Evolutionary conservation across 2,113 vertebrate species (phyloP).

Genomic region (Phaethon lepturus): DNA sequence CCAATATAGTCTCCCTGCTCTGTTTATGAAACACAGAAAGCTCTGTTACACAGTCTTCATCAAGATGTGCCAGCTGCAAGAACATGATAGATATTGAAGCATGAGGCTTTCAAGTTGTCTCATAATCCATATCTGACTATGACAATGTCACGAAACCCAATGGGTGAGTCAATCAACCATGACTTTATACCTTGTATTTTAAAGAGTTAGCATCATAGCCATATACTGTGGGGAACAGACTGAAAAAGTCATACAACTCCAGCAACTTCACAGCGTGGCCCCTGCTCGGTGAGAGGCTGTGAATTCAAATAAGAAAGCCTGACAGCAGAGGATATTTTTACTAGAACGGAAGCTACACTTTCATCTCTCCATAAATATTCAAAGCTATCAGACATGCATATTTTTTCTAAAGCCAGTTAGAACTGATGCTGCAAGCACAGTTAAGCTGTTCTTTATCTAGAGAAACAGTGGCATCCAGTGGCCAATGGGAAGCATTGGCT

Average conservation of each 20-base stretch:
- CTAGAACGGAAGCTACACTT: neutral
- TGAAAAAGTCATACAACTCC: neutral
- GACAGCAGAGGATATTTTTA: neutral
- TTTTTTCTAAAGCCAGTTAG: neutral
- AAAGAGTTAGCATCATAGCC: neutral
- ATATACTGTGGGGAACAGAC: neutral
- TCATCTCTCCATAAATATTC: neutral
- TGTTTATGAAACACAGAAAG: slow-evolving; percentile 86
- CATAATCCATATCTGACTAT: neutral
- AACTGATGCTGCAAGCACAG: accelerated
- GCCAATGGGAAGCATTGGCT: neutral
- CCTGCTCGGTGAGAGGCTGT: neutral
- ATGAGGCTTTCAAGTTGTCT: neutral
- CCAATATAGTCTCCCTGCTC: slow-evolving; percentile 79
- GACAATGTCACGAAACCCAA: neutral
- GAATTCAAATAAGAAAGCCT: neutral
- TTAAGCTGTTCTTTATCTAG: neutral
- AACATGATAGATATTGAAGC: neutral
- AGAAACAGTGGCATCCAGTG: slow-evolving; percentile 75
- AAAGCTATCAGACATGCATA: neutral
- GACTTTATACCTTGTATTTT: neutral
- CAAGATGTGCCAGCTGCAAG: slow-evolving; percentile 85
- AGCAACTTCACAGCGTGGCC: neutral
- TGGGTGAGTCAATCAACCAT: neutral
- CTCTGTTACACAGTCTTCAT: slow-evolving; percentile 92